Evolutionary conservation across 2,888 invertebrate genomes (phyloP).

Genomic region (Archaeoteleia sp.): DNA sequence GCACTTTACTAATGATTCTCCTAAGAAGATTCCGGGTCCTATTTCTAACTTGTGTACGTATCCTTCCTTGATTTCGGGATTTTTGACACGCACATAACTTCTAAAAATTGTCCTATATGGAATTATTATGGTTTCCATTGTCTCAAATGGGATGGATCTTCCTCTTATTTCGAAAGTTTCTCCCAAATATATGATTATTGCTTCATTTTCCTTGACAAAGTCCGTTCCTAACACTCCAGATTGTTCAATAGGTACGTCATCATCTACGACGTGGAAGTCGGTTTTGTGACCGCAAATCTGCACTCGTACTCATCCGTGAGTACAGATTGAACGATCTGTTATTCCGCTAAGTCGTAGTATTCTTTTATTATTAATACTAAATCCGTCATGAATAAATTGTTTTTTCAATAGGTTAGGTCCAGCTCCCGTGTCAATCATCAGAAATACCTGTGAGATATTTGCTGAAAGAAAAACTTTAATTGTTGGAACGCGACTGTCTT

Average conservation of each 20-base stretch:
- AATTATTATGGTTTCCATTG: not conserved
- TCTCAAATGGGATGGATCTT: not conserved
- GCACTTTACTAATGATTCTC: constrained; percentile 5
- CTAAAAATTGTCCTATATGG: not conserved
- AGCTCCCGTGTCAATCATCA: constrained; percentile 36
- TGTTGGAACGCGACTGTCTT: constrained; percentile 6
- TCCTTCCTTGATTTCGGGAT: not conserved
- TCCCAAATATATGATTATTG: constrained; percentile 15
- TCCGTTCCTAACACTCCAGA: constrained; percentile 34
- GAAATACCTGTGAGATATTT: too few relatives aligned
- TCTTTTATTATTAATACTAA: constrained; percentile 1
- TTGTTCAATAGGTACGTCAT: constrained; percentile 33
- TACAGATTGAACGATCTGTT: constrained; percentile 14
- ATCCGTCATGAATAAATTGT: not conserved
- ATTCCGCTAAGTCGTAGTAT: constrained; percentile 31
- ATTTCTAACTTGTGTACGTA: not conserved
- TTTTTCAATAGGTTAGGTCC: constrained; percentile 37
- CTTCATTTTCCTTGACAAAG: constrained; percentile 25
- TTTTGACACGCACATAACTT: not conserved
- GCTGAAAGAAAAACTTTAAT: not conserved
- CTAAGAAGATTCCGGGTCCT: not conserved
- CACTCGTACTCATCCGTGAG: constrained; percentile 14
- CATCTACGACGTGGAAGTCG: constrained; percentile 24
- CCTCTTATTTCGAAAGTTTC: constrained; percentile 10
- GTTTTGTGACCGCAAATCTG: constrained; percentile 5